Base-by-base conservation (phyloP, 2,888 invertebrate species). In the Theodoxus fluviatilis region DNA sequence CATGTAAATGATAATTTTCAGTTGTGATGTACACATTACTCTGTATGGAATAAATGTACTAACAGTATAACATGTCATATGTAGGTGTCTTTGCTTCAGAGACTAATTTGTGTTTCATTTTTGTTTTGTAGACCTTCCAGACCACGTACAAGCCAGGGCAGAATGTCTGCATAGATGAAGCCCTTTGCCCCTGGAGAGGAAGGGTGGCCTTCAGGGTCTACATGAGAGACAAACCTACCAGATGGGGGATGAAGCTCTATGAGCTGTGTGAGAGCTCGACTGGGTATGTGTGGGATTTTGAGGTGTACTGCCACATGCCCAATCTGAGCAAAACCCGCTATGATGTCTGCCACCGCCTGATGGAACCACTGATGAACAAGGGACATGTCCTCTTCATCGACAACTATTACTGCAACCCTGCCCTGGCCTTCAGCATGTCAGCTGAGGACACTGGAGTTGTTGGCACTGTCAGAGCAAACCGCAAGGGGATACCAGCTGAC, bases 151-250 rank as follows among this genome's bases (percentile, higher is more conserved):
- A 28, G 25, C 9, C 52, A 52, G 52, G 28, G 9, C 25, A 52
- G 12, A 52, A 52, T 28, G 28, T 52, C 28, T 52, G 7, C 22
- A 28, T 52, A 52, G 52, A 52, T 52, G 52, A 52, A 52, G 52
- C 9, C 25, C n/a, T 49, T n/a, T 49, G 49, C 25, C 49, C 49
- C 25, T 49, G 49, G 49, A 49, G 28, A 52, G 52, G n/a, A 28
- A 22, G 9, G 25, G 25, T 52, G 18, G 25, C 52, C 1, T 52
- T 52, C 22, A 52, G 52, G 4, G 52, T 52, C 28, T 52, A 52
- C 52, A 52, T 52, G 52, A 52, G 28, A 28, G 52, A 52, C n/a
- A 52, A 52, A 52, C n/a, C 52, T 28, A 28, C 28, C 7, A 52
- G 28, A 15, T 52, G n/a, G 52, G n/a, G 52, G 12, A 52, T 52